Base-by-base conservation (phyloP, 2,113 vertebrate species). In the Menura novaehollandiae region DNA sequence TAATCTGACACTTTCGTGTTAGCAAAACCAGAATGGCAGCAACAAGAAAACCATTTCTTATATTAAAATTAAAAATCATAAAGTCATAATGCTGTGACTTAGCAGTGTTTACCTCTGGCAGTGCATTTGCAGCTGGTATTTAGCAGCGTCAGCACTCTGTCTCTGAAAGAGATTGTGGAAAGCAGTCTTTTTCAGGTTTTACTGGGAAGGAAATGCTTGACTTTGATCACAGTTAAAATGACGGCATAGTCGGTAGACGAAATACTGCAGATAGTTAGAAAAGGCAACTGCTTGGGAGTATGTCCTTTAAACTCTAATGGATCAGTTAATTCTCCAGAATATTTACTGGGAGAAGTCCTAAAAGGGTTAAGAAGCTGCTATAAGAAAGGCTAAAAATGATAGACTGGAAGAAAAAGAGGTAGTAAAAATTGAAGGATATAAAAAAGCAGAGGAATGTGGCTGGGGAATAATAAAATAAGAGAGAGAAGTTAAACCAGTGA, bases 401-500 rank as follows among this genome's bases (percentile, higher is more conserved):
- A 90, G 93, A 93, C 69, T 55, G 76, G 77, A 91, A 92, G 95
- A 86, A 95, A 95, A 96, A 93, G 86, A 88, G 96, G 60, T 71
- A 91, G 97, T 91, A 89, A 96, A 97, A 95, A 91, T 60, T 95
- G 91, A 96, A 94, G 95, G 97, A 91, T 97, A 91, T 97, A 98
- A 98, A 98, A 97, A 97, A 98, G 97, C 97, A 93, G 97, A 97
- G 95, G 97, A 95, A 97, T 97, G 94, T 89, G 96, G 96, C 97
- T 96, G 49, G 98, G 98, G 98, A 98, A 98, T 98, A 98, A 98
- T 98, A 98, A 98, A 98, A 98, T 97, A 97, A 98, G 98, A 98
- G 97, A 94, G 94, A 97, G 97, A 98, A 98, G 98, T 99, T 98
- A 98, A 99, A 98, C 98, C 99, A 95, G 97, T 99, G 99, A 99